Percentiles rank a stretch among this genome's conserved stretches.
Evolutionary conservation across 2,888 invertebrate species (phyloP).

Genomic region (Cheilosia urbana): DNA sequence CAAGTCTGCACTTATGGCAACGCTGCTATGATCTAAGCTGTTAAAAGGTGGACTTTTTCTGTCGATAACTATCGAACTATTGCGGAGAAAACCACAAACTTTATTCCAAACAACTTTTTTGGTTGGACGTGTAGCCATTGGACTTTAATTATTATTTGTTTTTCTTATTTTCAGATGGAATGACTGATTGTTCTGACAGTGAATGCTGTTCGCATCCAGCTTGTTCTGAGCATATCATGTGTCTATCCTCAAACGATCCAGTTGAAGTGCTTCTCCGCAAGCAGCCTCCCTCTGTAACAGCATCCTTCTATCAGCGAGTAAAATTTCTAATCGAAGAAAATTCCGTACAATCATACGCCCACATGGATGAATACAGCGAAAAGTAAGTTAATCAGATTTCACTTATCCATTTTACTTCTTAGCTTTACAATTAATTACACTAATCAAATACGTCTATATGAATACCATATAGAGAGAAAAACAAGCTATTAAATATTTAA

Average conservation of each 20-base stretch:
- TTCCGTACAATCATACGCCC: slow-evolving; percentile 99
- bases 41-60: no score
- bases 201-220: slow-evolving; percentile 97
- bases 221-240: slow-evolving; percentile 96
- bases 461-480: background rate
- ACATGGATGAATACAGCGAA: slow-evolving; percentile 98
- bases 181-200: slow-evolving; percentile 99
- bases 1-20: no score
- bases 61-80: no score
- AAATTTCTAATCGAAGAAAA: slow-evolving; percentile 99
- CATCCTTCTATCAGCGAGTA: slow-evolving; percentile 98
- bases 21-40: no score
- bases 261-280: slow-evolving; percentile 97
- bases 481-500: slow-evolving; percentile 9
- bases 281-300: slow-evolving; percentile 97
- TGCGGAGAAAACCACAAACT: no score
- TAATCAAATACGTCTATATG: slow-evolving; percentile 13
- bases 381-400: slow-evolving; percentile 90
- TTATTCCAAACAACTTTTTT: no score
- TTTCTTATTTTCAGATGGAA: slow-evolving; percentile 90
- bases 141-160: background rate
- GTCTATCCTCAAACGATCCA: slow-evolving; percentile 97
- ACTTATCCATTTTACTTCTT: slow-evolving; percentile 35
- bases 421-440: slow-evolving; percentile 29
- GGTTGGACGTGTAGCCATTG: no score